Conservation (phyloP, 2,888 invertebrate genomes). For the Drymonia ruficornis region DNA sequence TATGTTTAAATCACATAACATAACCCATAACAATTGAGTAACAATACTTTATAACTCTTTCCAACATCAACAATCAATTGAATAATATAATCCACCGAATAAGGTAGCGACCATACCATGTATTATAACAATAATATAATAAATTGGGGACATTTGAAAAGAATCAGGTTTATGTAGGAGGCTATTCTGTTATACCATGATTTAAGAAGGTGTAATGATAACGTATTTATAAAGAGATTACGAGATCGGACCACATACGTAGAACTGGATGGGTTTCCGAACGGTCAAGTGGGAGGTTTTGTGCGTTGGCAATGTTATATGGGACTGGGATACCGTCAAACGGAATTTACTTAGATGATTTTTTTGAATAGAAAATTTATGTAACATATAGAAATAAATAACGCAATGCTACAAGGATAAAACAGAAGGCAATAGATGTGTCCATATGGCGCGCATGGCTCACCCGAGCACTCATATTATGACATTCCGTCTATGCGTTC, state of each 20-base stretch:
- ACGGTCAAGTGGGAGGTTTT: not conserved
- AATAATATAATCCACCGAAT: conserved; percentile 31
- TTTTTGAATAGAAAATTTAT: too few relatives aligned
- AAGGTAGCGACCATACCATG: conserved; percentile 37
- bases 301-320: not conserved
- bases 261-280: conserved; percentile 19
- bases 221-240: conserved; percentile 43
- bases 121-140: conserved; percentile 68
- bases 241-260: conserved; percentile 49
- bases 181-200: conserved; percentile 38
- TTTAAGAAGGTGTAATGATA: conserved; percentile 41
- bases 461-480: too few relatives aligned
- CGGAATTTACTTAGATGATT: not conserved
- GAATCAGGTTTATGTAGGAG: conserved; percentile 25
- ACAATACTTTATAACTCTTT: not conserved
- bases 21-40: not conserved
- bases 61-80: conserved; percentile 9
- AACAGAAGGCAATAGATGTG: too few relatives aligned
- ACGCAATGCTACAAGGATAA: too few relatives aligned
- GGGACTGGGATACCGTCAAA: not conserved
- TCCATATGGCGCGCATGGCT: too few relatives aligned
- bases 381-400: too few relatives aligned
- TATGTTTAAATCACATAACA: too few relatives aligned
- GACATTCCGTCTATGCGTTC: too few relatives aligned
- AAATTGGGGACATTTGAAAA: conserved; percentile 48